These are phyloP conservation scores for Psilopogon haemacephalus DNA, from an alignment of 2,113 vertebrate genomes.

Conservation along the genomic window DNA sequence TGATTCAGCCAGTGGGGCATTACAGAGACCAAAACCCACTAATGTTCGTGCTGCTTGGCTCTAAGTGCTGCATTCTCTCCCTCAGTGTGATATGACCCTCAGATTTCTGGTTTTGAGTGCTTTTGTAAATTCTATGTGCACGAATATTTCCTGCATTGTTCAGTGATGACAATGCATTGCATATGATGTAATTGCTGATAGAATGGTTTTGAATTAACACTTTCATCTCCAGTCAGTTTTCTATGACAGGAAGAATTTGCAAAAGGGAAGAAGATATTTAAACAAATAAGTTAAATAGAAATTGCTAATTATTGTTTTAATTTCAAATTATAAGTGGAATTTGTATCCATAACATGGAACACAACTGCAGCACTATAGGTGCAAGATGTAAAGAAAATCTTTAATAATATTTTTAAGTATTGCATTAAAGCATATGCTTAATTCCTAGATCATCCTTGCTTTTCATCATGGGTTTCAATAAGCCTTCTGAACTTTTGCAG, in stretches of 20 bases:
- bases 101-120: slow-evolving; percentile 45
- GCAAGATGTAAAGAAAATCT: slow-evolving; percentile 13
- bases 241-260: slow-evolving; percentile 1
- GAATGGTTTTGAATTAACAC: slow-evolving; percentile 20
- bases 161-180: slow-evolving; percentile 33
- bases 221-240: slow-evolving; percentile 59
- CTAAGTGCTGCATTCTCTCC: slow-evolving; percentile 58
- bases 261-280: slow-evolving; percentile 7
- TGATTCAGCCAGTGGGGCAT: slow-evolving; percentile 36
- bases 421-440: background rate
- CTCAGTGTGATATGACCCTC: background rate
- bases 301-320: slow-evolving; percentile 20
- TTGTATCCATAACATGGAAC: background rate
- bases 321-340: background rate
- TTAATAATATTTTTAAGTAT: background rate
- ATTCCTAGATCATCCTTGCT: background rate
- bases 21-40: slow-evolving; percentile 70
- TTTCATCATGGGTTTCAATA: slow-evolving; percentile 2
- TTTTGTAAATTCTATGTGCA: slow-evolving; percentile 61
- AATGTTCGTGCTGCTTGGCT: slow-evolving; percentile 80
- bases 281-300: background rate
- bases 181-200: slow-evolving; percentile 25
- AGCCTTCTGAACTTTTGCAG: background rate
- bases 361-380: background rate
- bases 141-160: slow-evolving; percentile 60